Percentiles rank a stretch among this genome's conserved stretches.
Conservation (phyloP, 1,140 invertebrate genomes). For the Hormaphis cornu region DNA sequence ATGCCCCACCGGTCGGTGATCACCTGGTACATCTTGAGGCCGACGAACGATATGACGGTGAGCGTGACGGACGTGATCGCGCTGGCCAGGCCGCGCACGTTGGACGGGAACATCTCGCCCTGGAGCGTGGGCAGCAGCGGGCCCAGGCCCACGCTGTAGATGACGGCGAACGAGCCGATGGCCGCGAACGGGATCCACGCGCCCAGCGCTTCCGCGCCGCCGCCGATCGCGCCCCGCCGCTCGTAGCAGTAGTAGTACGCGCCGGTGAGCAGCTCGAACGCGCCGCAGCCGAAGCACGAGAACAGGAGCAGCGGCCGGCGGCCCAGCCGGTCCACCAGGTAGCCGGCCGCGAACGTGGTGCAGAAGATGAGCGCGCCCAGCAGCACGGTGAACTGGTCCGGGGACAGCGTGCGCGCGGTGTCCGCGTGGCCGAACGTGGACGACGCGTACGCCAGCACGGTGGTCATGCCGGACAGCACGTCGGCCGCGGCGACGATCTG, state of each 20-base stretch:
- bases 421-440: slow-evolving; percentile 34
- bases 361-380: slow-evolving; percentile 39
- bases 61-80: slow-evolving; percentile 43
- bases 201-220: not conserved
- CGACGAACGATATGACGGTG: slow-evolving; percentile 40
- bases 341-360: slow-evolving; percentile 42
- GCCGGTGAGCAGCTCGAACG: slow-evolving; percentile 30
- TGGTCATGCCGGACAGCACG: slow-evolving; percentile 36
- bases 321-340: slow-evolving; percentile 45
- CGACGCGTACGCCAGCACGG: slow-evolving; percentile 36
- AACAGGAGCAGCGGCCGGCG: slow-evolving; percentile 49
- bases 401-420: slow-evolving; percentile 14
- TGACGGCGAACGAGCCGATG: slow-evolving; percentile 30
- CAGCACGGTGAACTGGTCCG: slow-evolving; percentile 36
- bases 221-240: no score
- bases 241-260: slow-evolving; percentile 35
- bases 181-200: slow-evolving; percentile 33
- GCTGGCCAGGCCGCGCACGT: slow-evolving; percentile 44
- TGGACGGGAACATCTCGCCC: slow-evolving; percentile 39
- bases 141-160: slow-evolving; percentile 35
- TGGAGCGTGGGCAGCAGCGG: slow-evolving; percentile 35
- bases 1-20: slow-evolving; percentile 45
- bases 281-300: slow-evolving; percentile 39
- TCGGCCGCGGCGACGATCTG: slow-evolving; percentile 35
- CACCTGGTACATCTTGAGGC: slow-evolving; percentile 45